Percentiles rank a stretch among this genome's conserved stretches.
phyloP scores from a whole-genome alignment of 92 coral and sea anemone species.

The Epizoanthus ramosus region DNA sequence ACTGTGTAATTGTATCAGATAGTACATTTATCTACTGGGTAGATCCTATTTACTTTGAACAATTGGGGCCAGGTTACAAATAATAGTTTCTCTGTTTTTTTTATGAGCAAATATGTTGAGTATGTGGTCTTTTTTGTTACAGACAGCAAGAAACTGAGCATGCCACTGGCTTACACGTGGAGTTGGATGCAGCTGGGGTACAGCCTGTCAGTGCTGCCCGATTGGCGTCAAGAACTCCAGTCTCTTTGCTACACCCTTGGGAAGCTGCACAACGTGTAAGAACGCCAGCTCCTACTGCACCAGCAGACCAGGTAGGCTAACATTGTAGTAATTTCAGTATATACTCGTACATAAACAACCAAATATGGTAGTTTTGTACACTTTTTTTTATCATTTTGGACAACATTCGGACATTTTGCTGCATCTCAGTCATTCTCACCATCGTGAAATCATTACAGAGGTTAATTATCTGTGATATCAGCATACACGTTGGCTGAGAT shows the following conservation, averaged over 20 bases:
- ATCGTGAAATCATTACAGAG: no score
- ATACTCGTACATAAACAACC: background rate
- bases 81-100: background rate
- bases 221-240: constrained; percentile 2
- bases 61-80: no score
- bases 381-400: no score
- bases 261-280: constrained; percentile 32
- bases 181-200: background rate
- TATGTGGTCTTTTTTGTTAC: background rate
- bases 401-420: no score
- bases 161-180: background rate
- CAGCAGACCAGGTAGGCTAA: background rate
- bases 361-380: no score
- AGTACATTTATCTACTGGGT: no score
- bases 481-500: no score
- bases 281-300: constrained; percentile 6
- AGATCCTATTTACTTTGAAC: no score
- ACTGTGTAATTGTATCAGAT: no score
- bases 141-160: background rate
- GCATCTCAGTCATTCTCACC: no score
- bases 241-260: constrained; percentile 28
- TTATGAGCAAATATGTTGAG: background rate
- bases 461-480: no score
- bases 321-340: background rate
- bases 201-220: background rate